phyloP scores from a whole-genome alignment of 2,888 invertebrate species.

The Cryptus viduatorius region DNA sequence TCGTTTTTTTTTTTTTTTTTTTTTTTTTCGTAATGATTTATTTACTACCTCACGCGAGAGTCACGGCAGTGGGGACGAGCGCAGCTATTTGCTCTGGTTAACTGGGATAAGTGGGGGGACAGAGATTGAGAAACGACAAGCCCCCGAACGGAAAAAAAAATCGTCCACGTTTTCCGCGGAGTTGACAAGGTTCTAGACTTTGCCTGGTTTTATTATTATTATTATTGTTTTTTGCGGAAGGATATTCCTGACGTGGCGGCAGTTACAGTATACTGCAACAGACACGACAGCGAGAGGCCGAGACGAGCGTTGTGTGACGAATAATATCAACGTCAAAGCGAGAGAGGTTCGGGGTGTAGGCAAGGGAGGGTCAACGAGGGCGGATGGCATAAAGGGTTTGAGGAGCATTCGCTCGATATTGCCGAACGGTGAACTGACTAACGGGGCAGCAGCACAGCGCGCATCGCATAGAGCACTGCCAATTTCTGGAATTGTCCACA shows the following conservation, averaged over 20 bases:
- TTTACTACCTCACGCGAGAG: constrained; percentile 35
- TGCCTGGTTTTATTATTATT: neutral
- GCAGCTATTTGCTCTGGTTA: neutral
- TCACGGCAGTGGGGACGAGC: neutral
- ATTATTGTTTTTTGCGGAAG: neutral
- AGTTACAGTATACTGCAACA: constrained; percentile 49
- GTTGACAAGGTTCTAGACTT: neutral
- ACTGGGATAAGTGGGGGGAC: neutral
- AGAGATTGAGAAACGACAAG: constrained; percentile 20
- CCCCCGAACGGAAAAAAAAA: neutral
- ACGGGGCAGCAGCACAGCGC: constrained; percentile 19
- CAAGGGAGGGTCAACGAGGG: neutral
- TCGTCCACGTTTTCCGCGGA: neutral
- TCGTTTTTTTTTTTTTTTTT: neutral
- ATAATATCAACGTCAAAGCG: constrained; percentile 68
- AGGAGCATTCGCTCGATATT: constrained; percentile 64
- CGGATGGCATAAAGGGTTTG: constrained; percentile 59
- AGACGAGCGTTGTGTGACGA: constrained; percentile 62
- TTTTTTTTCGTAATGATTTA: neutral
- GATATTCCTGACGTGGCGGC: constrained; percentile 24
- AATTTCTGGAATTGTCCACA: constrained; percentile 75
- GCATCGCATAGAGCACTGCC: constrained; percentile 70
- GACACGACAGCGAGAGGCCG: constrained; percentile 45
- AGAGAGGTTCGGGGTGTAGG: constrained; percentile 19
- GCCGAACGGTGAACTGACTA: constrained; percentile 44